Conservation (phyloP, 2,113 vertebrate genomes). For the Xenus cinereus region DNA sequence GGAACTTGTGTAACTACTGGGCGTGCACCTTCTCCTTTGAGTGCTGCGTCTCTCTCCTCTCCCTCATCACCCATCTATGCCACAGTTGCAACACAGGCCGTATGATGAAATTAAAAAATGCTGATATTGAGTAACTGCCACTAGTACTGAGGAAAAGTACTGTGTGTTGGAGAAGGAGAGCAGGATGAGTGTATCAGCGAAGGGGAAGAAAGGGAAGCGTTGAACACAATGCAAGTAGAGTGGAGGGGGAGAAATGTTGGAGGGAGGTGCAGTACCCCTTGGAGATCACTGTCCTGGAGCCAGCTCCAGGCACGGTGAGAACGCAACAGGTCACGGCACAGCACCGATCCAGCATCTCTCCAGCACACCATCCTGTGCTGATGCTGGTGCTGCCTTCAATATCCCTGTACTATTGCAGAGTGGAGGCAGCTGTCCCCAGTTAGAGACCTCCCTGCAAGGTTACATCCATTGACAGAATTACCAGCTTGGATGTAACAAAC, state of each 20-base stretch:
- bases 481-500: not conserved
- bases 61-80: not conserved
- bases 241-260: not conserved
- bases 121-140: not conserved
- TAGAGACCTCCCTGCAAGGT: not conserved
- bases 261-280: not conserved
- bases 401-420: rapidly evolving
- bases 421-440: not conserved
- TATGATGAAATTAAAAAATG: not conserved
- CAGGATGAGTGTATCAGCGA: rapidly evolving
- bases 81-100: not conserved
- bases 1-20: not conserved
- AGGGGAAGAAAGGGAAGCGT: not conserved
- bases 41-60: not conserved
- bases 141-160: not conserved
- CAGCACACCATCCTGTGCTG: not conserved
- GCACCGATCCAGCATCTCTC: not conserved
- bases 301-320: not conserved
- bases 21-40: not conserved
- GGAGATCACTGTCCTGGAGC: not conserved
- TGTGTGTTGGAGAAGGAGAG: not conserved
- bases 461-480: not conserved
- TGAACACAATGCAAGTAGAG: not conserved
- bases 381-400: not conserved
- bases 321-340: not conserved